A percentile compares a stretch with the other conserved stretches of the same genome.
phyloP scores from a whole-genome alignment of 2,888 invertebrate genomes.

The Pammene fasciana region DNA sequence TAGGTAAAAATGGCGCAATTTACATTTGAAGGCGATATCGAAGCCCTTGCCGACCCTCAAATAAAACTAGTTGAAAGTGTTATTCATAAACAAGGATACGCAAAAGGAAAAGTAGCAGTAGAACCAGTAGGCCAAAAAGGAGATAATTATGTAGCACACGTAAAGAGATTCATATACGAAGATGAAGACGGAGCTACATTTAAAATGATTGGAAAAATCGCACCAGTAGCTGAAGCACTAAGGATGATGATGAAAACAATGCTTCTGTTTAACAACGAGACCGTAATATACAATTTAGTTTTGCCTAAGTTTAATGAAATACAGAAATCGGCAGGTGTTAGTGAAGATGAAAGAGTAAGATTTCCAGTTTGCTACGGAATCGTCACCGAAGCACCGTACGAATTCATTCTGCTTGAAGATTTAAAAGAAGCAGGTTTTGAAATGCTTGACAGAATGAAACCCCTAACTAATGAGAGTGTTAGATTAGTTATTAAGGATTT shows the following conservation, averaged over 20 bases:
- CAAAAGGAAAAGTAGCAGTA: slow-evolving; percentile 39
- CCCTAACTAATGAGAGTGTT: slow-evolving; percentile 52
- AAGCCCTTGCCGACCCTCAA: slow-evolving; percentile 29
- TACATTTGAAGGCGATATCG: slow-evolving; percentile 39
- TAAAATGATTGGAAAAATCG: slow-evolving; percentile 61
- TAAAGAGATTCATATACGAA: slow-evolving; percentile 46
- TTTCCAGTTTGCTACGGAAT: slow-evolving; percentile 57
- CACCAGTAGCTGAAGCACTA: slow-evolving; percentile 48
- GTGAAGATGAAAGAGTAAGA: slow-evolving; percentile 51
- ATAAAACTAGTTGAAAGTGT: too few relatives aligned
- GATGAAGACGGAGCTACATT: slow-evolving; percentile 49
- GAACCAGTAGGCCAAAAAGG: slow-evolving; percentile 44
- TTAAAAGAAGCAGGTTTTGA: slow-evolving; percentile 49
- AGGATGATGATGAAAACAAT: slow-evolving; percentile 45
- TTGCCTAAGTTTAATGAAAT: slow-evolving; percentile 52
- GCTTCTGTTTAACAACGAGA: slow-evolving; percentile 55
- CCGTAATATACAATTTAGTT: too few relatives aligned
- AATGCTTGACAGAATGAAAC: slow-evolving; percentile 56
- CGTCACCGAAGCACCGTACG: slow-evolving; percentile 50
- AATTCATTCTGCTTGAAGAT: slow-evolving; percentile 62
- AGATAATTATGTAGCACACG: slow-evolving; percentile 45
- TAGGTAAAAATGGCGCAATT: slow-evolving; percentile 38
- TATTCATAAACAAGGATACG: slow-evolving; percentile 35
- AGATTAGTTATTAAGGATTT: slow-evolving; percentile 55
- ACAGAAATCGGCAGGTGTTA: slow-evolving; percentile 52